Evolutionary conservation across 2,888 invertebrate species (phyloP).

Genomic region (Drosophila hamatofila): DNA sequence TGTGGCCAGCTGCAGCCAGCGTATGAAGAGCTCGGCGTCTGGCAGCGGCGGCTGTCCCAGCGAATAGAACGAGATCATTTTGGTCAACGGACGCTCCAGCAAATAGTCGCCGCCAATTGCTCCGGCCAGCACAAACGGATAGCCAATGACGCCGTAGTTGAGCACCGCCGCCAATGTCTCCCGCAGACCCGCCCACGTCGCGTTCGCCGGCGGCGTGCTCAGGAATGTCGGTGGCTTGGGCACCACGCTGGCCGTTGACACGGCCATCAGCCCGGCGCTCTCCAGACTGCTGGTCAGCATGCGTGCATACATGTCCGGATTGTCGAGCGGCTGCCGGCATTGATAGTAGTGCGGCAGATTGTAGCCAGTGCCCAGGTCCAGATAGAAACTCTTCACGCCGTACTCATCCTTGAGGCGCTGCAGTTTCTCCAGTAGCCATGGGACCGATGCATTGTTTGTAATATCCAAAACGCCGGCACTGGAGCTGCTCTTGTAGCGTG

Average conservation of each 20-base stretch:
- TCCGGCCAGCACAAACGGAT: constrained; percentile 96
- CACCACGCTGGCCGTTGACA: constrained; percentile 92
- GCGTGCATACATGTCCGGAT: constrained; percentile 93
- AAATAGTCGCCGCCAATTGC: constrained; percentile 96
- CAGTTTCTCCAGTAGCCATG: constrained; percentile 92
- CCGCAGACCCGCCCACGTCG: constrained; percentile 94
- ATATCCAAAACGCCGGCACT: constrained; percentile 95
- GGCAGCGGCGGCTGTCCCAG: constrained; percentile 88
- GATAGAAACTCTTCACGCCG: constrained; percentile 93
- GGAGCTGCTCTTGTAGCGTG: constrained; percentile 91
- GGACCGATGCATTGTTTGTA: constrained; percentile 92
- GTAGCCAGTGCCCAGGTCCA: constrained; percentile 93
- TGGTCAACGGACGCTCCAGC: constrained; percentile 86
- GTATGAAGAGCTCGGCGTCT: constrained; percentile 92
- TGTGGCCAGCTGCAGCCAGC: constrained; percentile 96
- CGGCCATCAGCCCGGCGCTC: constrained; percentile 89
- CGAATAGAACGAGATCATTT: constrained; percentile 86
- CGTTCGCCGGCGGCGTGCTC: constrained; percentile 93
- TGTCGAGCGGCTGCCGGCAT: constrained; percentile 90
- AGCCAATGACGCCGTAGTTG: constrained; percentile 95
- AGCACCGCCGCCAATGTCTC: constrained; percentile 94
- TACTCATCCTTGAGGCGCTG: constrained; percentile 90
- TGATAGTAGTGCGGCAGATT: constrained; percentile 95
- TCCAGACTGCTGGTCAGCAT: constrained; percentile 87
- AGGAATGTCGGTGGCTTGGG: constrained; percentile 95